Conservation (phyloP, 2,113 vertebrate genomes). For the Oncorhynchus gorbuscha region DNA sequence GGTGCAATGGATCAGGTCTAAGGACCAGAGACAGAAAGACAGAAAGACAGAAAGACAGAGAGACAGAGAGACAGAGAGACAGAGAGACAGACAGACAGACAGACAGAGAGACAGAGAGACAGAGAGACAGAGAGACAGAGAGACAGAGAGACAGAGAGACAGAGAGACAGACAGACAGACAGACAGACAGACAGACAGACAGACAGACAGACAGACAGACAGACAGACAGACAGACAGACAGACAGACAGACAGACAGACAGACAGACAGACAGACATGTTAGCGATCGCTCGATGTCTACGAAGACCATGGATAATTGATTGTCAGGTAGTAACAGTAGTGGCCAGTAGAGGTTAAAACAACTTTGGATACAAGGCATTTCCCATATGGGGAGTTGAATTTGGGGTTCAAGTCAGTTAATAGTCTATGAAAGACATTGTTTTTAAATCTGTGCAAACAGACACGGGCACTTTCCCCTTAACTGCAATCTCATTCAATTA, state of each 20-base stretch:
- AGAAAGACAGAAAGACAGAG: no score
- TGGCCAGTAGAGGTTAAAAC: neutral
- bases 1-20: constrained; percentile 97
- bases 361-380: neutral
- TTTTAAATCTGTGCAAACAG: neutral
- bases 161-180: no score
- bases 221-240: no score
- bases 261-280: no score
- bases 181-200: neutral
- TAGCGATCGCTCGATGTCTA: no score
- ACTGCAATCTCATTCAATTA: constrained; percentile 3
- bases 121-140: neutral
- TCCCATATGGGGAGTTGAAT: neutral
- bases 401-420: neutral
- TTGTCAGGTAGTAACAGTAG: no score
- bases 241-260: no score
- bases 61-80: no score
- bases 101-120: no score
- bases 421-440: neutral
- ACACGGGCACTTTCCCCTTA: neutral
- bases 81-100: no score
- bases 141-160: no score
- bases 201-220: neutral
- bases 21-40: constrained; percentile 10
- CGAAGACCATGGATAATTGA: no score